phyloP scores from a whole-genome alignment of 2,113 vertebrate species.

The Colaptes auratus region DNA sequence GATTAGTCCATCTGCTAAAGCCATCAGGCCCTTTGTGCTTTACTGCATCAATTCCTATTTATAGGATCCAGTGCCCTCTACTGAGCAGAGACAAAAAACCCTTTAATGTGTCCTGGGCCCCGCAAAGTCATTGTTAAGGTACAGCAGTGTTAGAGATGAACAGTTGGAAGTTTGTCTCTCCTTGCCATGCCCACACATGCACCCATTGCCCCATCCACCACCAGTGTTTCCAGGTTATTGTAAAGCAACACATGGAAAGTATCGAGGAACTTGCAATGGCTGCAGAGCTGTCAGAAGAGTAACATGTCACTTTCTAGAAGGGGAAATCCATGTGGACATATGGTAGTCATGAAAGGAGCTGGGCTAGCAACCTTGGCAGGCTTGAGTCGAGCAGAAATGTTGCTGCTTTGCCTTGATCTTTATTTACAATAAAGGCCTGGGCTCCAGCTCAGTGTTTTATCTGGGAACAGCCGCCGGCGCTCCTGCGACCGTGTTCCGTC shows the following conservation, averaged over 20 bases:
- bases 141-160: neutral
- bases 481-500: conserved; percentile 46
- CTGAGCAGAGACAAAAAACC: conserved; percentile 20
- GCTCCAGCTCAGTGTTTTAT: conserved; percentile 62
- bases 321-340: conserved; percentile 24
- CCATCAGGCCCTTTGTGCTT: neutral
- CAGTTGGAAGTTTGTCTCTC: neutral
- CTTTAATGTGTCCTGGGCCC: neutral
- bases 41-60: neutral
- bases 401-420: conserved; percentile 66
- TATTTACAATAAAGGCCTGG: conserved; percentile 56
- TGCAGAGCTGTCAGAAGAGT: neutral
- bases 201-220: neutral
- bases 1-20: conserved; percentile 38
- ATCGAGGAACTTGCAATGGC: neutral
- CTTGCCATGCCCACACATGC: neutral
- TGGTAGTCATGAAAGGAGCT: conserved; percentile 42
- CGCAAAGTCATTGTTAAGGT: neutral
- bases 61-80: conserved; percentile 54
- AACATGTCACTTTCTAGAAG: conserved; percentile 13
- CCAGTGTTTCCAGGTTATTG: neutral
- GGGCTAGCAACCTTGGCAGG: conserved; percentile 45
- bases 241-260: neutral
- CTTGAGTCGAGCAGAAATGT: neutral
- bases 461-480: conserved; percentile 12